Evolutionary conservation across 1,140 invertebrate genomes (phyloP), one percentile per base, ranked within the genome.

Genomic region (Uloborus diversus): DNA sequence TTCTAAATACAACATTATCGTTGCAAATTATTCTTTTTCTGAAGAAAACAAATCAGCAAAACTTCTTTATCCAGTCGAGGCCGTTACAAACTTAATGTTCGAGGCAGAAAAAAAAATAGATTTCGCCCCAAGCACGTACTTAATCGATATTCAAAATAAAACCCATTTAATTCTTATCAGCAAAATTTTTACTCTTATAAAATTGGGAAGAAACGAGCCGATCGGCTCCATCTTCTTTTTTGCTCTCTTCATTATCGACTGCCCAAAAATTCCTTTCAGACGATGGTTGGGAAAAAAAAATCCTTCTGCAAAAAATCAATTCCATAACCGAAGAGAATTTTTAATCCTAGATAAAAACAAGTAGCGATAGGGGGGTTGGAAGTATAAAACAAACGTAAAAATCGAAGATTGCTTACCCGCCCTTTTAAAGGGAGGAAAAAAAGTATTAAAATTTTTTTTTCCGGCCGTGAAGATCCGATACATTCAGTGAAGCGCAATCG

Each of bases 161-260:
- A 78, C 62, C 73, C 73, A 78, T 78, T 78, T 78, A 78, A 78
- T 78, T 78, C 73, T 78, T 78, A 78, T 78, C 73, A 78, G 62
- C 73, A 59, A 78, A 78, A 78, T 78, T 78, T 78, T 78, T 78
- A 66, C 73, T 66, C 73, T 53, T 78, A 78, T 78, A 78, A 78
- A 78, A 78, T 56, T 78, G 62, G 59, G 49, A 30, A 56, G 47
- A 56, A 78, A 73, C 70, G 28, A 65, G 37, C 61, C 62, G 65
- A 78, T 66, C 70, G 51, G 28, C 59, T 37, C 33, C 33, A 47
- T 51, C 35, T 33, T 42, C 47, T 62, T 78, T 78, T 73, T 61
- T 65, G 37, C 57, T 30, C 73, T 78, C 73, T 78, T 78, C 28
- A 78, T 78, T 78, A 78, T 78, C 73, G 73, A 78, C 73, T 78